Conservation (phyloP, 1,140 invertebrate genomes). For the Drosophila prosaltans region DNA sequence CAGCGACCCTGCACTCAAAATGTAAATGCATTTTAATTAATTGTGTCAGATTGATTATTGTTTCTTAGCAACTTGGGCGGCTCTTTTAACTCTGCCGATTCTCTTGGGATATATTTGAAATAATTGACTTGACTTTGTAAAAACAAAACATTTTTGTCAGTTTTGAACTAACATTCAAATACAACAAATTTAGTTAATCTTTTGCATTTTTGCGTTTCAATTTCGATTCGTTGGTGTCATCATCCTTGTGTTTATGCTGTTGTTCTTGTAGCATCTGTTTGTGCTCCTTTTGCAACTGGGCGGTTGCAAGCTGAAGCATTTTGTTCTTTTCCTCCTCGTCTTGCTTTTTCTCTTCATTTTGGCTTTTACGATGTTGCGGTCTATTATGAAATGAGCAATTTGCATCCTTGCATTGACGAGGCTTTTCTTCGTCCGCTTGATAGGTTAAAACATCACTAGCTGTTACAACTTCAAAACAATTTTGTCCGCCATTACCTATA, state of each 20-base stretch:
- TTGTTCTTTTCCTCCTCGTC: background rate
- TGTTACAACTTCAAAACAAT: constrained; percentile 49
- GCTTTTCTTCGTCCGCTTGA: too few relatives aligned
- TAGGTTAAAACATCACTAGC: constrained; percentile 4
- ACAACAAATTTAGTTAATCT: constrained; percentile 1
- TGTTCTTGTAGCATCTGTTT: background rate
- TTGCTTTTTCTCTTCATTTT: background rate
- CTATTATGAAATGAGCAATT: background rate
- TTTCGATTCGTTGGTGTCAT: background rate
- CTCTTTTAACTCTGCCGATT: constrained; percentile 19
- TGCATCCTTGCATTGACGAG: background rate
- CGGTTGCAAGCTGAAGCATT: too few relatives aligned
- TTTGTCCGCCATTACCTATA: constrained; percentile 43
- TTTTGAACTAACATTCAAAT: background rate
- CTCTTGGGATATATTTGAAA: background rate
- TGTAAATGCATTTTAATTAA: constrained; percentile 60
- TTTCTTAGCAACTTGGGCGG: constrained; percentile 5
- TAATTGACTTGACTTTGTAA: background rate
- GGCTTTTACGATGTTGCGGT: background rate
- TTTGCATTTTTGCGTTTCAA: background rate
- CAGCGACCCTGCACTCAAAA: constrained; percentile 58
- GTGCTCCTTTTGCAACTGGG: background rate
- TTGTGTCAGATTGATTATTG: constrained; percentile 39
- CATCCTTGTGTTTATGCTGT: background rate
- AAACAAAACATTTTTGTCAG: background rate